Evolutionary conservation across 1,140 invertebrate genomes (phyloP).

Genomic region (Drosophila neocordata): DNA sequence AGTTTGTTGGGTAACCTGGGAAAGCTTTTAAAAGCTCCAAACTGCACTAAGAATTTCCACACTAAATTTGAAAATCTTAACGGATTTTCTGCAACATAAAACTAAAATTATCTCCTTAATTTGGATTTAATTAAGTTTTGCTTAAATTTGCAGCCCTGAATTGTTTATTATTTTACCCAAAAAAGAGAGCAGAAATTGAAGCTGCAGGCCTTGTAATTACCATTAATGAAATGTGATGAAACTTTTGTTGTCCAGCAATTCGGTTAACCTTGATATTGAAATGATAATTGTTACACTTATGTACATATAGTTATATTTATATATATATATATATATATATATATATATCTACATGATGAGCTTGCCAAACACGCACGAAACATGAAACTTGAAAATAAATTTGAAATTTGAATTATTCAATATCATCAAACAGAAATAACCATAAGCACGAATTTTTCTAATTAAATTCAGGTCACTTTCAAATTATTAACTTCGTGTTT

Average conservation of each 20-base stretch:
- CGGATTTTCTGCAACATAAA: neutral
- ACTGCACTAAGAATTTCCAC: neutral
- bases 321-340: too few relatives aligned
- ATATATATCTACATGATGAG: conserved; percentile 1
- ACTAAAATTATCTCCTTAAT: neutral
- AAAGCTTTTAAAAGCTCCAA: neutral
- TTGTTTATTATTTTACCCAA: conserved; percentile 7
- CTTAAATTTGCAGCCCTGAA: neutral
- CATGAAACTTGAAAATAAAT: conserved; percentile 20
- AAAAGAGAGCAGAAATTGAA: conserved; percentile 39
- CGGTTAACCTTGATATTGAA: conserved; percentile 22
- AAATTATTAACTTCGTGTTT: neutral
- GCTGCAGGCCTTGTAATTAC: conserved; percentile 47
- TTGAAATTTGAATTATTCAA: conserved; percentile 39
- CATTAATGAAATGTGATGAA: conserved; percentile 23
- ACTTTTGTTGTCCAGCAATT: conserved; percentile 14
- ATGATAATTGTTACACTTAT: conserved; percentile 38
- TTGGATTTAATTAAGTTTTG: neutral
- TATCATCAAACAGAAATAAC: conserved; percentile 30
- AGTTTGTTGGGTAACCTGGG: neutral
- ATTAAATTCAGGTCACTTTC: conserved; percentile 55
- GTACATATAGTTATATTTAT: neutral
- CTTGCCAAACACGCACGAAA: conserved; percentile 38
- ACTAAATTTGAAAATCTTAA: neutral
- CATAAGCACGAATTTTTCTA: conserved; percentile 43